Evolutionary conservation across 2,888 invertebrate species (phyloP), one percentile per base, ranked within the genome.

Genomic region (Agrilus mali): DNA sequence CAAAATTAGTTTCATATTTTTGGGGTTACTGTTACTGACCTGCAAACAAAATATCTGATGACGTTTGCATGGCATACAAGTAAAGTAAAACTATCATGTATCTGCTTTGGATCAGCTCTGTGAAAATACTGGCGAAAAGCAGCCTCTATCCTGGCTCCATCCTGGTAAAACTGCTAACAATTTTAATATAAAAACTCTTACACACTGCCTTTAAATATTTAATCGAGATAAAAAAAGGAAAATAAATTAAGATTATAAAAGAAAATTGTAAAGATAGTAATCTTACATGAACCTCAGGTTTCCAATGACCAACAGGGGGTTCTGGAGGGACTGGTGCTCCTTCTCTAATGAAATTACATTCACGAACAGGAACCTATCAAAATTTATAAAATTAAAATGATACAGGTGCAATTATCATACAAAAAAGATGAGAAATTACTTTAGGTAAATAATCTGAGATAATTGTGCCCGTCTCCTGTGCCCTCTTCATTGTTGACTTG

Each of bases 21-120:
- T n/a, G n/a, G n/a, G n/a, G n/a, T n/a, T n/a, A 14, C 31, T 20
- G 31, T 10, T 36, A 33, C 15, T 44, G 43, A 53, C 50, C 53
- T 50, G 40, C 53, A 53, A 2, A 53, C 51, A 43, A 51, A 53
- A 32, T 53, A 53, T 95, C 95, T 75, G 57, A 98, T 98, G 16
- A 98, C 97, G 67, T 98, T 98, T 4, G 90, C 96, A 66, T 98
- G 98, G 55, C 97, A 97, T 2, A 98, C 94, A 42, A 97, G 70
- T 35, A 98, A 63, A 32, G 95, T 94, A 63, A 86, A 90, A 0
- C 82, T 77, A 63, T 95, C 93, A 36, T 81, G 70, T 2, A 76
- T 73, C 66, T 97, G 94, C 0, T 73, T 71, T 0, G 83, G 77
- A 35, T 80, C 74, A 3, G 97, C 96, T 40, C 98, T 75, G 66